Conservation (phyloP, 64 coral and sea anemone species). For the Stichodactyla mertensii region DNA sequence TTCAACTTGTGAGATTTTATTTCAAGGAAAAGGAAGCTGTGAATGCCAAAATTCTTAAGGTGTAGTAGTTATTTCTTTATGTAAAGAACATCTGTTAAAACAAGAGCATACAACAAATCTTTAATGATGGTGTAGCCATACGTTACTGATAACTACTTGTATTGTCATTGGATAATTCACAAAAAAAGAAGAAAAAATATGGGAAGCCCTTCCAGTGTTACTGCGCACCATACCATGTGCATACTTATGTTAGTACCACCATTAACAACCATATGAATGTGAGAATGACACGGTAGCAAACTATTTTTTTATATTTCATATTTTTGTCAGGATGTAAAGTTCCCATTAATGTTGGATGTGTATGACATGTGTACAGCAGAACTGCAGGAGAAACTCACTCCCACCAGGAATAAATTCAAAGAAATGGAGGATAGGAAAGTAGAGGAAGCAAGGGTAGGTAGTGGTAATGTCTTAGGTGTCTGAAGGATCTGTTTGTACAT, state of each 20-base stretch:
- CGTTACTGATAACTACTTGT: too few relatives aligned
- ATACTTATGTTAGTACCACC: too few relatives aligned
- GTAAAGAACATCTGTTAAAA: too few relatives aligned
- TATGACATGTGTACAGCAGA: slow-evolving; percentile 85
- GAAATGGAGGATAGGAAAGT: slow-evolving; percentile 90
- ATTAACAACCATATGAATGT: too few relatives aligned
- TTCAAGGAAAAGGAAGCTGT: slow-evolving; percentile 97
- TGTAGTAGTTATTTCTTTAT: neutral
- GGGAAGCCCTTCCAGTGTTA: too few relatives aligned
- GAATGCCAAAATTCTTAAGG: slow-evolving; percentile 97
- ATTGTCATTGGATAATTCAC: too few relatives aligned
- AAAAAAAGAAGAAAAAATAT: too few relatives aligned
- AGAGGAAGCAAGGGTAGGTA: slow-evolving; percentile 68
- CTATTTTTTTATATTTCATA: neutral
- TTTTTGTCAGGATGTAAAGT: slow-evolving; percentile 83
- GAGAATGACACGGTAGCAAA: too few relatives aligned
- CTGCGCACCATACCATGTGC: too few relatives aligned
- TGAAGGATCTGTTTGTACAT: too few relatives aligned
- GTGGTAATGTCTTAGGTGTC: neutral
- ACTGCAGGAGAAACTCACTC: slow-evolving; percentile 84
- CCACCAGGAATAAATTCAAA: slow-evolving; percentile 66
- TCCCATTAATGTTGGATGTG: slow-evolving; percentile 71
- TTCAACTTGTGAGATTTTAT: slow-evolving; percentile 96
- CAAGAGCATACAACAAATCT: too few relatives aligned
- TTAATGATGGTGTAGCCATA: too few relatives aligned